Percentiles rank a stretch among this genome's conserved stretches.
Conservation (phyloP, 2,888 invertebrate species). For the Neelides folsomi region DNA sequence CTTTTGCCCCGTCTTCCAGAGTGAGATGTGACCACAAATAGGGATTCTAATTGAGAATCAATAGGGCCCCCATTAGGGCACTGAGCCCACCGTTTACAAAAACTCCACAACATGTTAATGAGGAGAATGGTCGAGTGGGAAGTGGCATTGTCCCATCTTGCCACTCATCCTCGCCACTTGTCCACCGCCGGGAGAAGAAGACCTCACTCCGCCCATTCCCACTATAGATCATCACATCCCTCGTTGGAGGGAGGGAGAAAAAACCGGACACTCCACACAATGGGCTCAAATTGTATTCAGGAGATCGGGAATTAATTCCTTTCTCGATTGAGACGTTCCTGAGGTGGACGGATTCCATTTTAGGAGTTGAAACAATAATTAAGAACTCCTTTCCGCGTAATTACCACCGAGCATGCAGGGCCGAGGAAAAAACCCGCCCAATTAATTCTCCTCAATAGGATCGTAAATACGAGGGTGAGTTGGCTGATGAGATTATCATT, state of each 20-base stretch:
- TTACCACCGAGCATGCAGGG: constrained; percentile 3
- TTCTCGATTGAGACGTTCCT: constrained; percentile 1
- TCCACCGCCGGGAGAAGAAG: too few species aligned
- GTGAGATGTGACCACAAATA: constrained; percentile 3
- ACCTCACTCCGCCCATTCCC: neutral
- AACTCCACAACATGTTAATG: constrained; percentile 12
- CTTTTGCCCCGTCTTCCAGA: neutral
- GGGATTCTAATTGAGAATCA: constrained; percentile 22
- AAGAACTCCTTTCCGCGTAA: constrained; percentile 5
- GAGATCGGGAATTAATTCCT: constrained; percentile 4
- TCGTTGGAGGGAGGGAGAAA: too few species aligned
- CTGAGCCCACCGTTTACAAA: constrained; percentile 10
- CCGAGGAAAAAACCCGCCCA: constrained; percentile 13
- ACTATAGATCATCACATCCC: neutral
- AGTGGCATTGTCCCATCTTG: constrained; percentile 7
- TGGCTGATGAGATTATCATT: neutral
- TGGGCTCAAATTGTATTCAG: neutral
- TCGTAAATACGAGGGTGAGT: constrained; percentile 1
- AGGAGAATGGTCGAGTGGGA: constrained; percentile 6
- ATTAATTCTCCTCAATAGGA: constrained; percentile 15
- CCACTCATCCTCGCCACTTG: constrained; percentile 5
- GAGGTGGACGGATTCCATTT: constrained; percentile 3
- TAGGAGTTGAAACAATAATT: constrained; percentile 1
- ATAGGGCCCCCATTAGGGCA: constrained; percentile 16
- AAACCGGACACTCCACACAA: too few species aligned